Base-by-base conservation (phyloP, 2,888 invertebrate genomes). In the Xylophagus ater region DNA sequence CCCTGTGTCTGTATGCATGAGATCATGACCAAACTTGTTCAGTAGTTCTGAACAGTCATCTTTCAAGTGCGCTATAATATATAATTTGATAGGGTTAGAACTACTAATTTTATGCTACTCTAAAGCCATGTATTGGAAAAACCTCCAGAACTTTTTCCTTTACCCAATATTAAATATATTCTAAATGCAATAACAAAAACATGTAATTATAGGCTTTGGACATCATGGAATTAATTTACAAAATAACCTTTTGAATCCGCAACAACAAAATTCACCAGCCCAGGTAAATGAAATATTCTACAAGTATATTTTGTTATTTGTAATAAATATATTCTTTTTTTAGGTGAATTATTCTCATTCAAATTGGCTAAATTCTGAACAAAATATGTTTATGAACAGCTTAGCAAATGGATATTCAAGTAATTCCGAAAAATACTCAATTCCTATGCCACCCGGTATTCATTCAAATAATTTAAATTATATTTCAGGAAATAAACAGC, bases 211-310 rank as follows among this genome's bases (percentile, higher is more conserved):
- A 58, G 61, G 57, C 40, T 60, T 56, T 49, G 56, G 54, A 33
- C 56, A 56, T 48, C 55, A 54, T 47, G 56, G 55, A 43, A 51
- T 58, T 34, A 57, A 57, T 48, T 51, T 60, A 53, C 55, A 55
- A 46, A 58, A 55, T 47, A 57, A 54, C 52, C 48, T 59, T 42
- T 48, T 59, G 37, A 60, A 58, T 49, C 57, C 41, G 37, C 46
- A 53, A 37, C 60, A 57, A 47, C 53, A 57, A 47, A 52, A 58
- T 50, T 53, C 60, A 44, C 56, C 56, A 49, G 52, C 56, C 46
- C 59, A 58, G 54, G 60, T 60, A 49, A 59, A 55, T 49, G 53
- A n/a, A n/a, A n/a, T n/a, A n/a, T n/a, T n/a, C n/a, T n/a, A n/a
- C n/a, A n/a, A n/a, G n/a, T n/a, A n/a, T n/a, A n/a, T n/a, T n/a